These are phyloP conservation scores for Diplolepis rosae DNA, from an alignment of 2,888 invertebrate species.

Conservation along the genomic window DNA sequence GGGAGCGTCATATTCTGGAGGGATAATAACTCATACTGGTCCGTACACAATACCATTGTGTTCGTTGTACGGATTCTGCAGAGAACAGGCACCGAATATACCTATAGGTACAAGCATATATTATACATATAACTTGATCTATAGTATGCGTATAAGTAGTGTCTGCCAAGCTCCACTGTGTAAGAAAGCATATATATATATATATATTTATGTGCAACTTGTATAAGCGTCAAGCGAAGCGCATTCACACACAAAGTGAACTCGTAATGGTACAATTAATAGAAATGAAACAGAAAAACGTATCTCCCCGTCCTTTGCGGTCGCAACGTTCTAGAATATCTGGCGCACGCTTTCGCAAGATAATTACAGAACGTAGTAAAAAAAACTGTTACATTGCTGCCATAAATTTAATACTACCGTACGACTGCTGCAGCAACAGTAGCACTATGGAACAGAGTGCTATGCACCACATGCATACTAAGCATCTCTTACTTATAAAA, in stretches of 20 bases:
- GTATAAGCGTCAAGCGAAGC: not conserved
- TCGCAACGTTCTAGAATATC: constrained; percentile 5
- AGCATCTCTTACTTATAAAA: constrained; percentile 9
- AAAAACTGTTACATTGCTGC: constrained; percentile 22
- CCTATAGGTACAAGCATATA: constrained; percentile 29
- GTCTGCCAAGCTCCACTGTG: constrained; percentile 37
- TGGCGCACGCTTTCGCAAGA: constrained; percentile 25
- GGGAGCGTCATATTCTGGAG: constrained; percentile 53
- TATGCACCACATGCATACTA: constrained; percentile 4
- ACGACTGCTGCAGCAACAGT: constrained; percentile 14
- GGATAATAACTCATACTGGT: constrained; percentile 70
- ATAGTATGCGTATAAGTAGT: constrained; percentile 42
- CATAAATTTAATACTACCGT: constrained; percentile 28
- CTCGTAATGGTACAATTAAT: constrained; percentile 30
- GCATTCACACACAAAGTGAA: constrained; percentile 10
- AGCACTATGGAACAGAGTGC: not conserved
- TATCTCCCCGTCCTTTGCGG: not conserved
- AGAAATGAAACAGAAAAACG: not conserved
- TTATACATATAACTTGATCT: constrained; percentile 31
- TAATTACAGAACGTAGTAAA: constrained; percentile 17
- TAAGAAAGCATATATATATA: constrained; percentile 35
- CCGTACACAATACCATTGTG: constrained; percentile 71
- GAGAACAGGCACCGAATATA: constrained; percentile 61
- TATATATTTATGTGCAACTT: constrained; percentile 11
- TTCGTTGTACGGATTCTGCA: constrained; percentile 69